Base-by-base conservation (phyloP, 2,113 vertebrate genomes). In the Xyrauchen texanus region DNA sequence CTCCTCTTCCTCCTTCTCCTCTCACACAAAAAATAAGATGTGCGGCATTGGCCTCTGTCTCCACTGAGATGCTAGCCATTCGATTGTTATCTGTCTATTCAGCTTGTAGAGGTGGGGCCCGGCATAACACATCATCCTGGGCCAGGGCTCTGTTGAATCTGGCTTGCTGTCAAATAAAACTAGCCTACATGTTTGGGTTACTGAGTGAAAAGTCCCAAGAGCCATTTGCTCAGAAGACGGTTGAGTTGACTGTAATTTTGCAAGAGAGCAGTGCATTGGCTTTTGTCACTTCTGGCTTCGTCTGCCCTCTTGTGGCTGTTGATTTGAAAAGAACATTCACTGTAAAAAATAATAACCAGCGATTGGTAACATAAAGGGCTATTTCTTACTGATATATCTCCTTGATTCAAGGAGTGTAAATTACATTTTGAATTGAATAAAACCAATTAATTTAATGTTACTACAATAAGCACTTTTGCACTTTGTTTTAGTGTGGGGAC, bases 81-180 rank as follows among this genome's bases (percentile, higher is more conserved):
- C 78, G 84, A 85, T 85, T 77, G 47, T 75, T 85, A 83, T 85
- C 84, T 68, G 46, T 68, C 47, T 68, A 72, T 81, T 83, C 71
- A 72, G 71, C 58, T 71, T 74, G 63, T 79, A 72, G 78, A 79
- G 84, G 76, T 82, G 86, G 84, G 84, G 81, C 69, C 60, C 68
- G 60, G 44, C 11, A 53, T 81, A 69, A 64, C 70, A 83, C 81
- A 82, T 68, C 71, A 78, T 75, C 58, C 60, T 8, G 45, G 55
- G 77, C 68, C 64, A 52, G 61, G 51, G 16, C 73, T 72, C 72
- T 51, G 45, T 58, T 66, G 11, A 66, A 62, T 63, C 51, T 53
- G 66, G 80, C 70, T 12, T 6, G 16, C n/a, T 55, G 81, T 82
- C 78, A 71, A 76, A 76, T 62, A 51, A 81, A 68, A 78, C 55